Evolutionary conservation across 64 coral and sea anemone species (phyloP), one percentile per base, ranked within the genome.

Genomic region (Hydrozoanthus tunicans): DNA sequence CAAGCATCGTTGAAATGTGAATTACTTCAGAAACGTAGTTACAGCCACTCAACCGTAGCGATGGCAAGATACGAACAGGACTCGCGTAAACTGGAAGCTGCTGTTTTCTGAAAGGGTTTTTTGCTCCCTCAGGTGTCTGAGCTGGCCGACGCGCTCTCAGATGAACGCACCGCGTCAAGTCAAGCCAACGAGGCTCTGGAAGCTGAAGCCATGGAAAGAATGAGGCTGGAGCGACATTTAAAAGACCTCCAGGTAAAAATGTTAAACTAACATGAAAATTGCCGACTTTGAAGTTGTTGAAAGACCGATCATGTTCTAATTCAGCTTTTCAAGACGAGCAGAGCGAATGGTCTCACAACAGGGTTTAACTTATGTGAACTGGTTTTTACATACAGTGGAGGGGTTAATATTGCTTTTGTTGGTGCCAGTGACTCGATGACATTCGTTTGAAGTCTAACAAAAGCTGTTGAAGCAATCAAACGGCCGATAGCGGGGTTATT

Each of bases 121-220:
- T 51, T 20, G 7, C 76, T 62, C 58, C 58, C 51, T 5, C 51
- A 99, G 97, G 97, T 99, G 5, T 85, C 92, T 6, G 97, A 99
- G 74, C 60, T 99, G 84, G 93, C 97, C 0, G 90, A 78, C 3
- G 67, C 84, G 11, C 78, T 99, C 77, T 77, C 94, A 57, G 97
- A 99, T 43, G 97, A 99, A 81, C 84, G 97, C 4, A 90, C 92
- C 12, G 89, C 97, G 7, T 89, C 94, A 51, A 93, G 93, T 51
- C 92, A 95, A 74, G 92, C 91, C 5, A 91, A 83, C 60, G 91
- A 93, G 53, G 85, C 84, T 7, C 94, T 99, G 27, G 94, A 99
- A 94, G 78, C 90, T 51, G 97, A 99, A 67, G 73, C 94, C 65
- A 95, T 99, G 94, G 91, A 96, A 60, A 88, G 97, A 79, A 96